Evolutionary conservation across 2,113 vertebrate genomes (phyloP), one percentile per base, ranked within the genome.

Genomic region (Zosterops borbonicus): DNA sequence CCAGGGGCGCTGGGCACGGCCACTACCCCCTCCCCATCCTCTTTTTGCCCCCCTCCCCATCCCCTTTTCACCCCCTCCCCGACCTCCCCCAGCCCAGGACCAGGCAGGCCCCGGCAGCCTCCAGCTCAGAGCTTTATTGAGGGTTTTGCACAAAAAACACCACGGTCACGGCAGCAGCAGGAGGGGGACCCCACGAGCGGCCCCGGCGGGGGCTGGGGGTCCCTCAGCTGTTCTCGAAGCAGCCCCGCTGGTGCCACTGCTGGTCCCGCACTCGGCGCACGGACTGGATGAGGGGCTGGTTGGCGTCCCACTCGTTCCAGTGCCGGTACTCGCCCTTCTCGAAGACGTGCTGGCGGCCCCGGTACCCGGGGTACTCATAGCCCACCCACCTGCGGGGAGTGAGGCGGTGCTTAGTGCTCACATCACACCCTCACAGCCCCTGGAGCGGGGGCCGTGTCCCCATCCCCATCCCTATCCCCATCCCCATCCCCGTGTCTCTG

Each of bases 231-330:
- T 98, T 98, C 84, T 98, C 98, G 96, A 99, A 99, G 95, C 83
- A 96, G 88, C 98, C 99, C 8, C 96, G 96, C 95, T 98, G 98
- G 98, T 99, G 99, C 99, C 99, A 99, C 96, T 99, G 99, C 98
- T 98, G 98, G 98, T 99, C 99, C 16, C 98, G 98, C 92, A 99
- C 97, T 4, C 98, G 98, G 68, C 99, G 98, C 94, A 99, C 96
- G 4, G 99, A 99, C 98, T 99, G 99, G 95, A 99, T 98, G 94
- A 98, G 98, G 1, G 99, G 99, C 41, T 98, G 98, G 46, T 97
- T 98, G 70, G 99, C 98, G 4, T 98, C 98, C 99, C 99, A 99
- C 86, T 99, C 98, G 11, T 99, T 99, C 99, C 99, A 99, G 97
- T 99, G 99, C 83, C 98, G 98, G 97, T 98, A 99, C 46, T 99